phyloP scores from a whole-genome alignment of 2,797 vertebrate species.

The Catamblyrhynchus diadema region DNA sequence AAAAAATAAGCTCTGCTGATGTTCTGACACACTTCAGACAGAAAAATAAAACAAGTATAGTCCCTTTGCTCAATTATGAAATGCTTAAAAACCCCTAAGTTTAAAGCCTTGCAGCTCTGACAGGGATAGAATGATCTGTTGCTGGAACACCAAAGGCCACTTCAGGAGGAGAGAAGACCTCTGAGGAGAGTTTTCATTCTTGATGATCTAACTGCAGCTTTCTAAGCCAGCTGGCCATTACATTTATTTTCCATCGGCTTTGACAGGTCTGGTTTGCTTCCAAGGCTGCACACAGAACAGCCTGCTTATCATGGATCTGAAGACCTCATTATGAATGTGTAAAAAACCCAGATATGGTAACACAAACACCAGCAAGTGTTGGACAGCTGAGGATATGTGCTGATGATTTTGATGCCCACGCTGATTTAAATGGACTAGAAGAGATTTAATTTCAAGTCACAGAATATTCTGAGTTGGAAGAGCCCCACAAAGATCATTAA shows the following conservation, averaged over 20 bases:
- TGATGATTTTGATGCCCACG: background rate
- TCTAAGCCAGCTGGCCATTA: conserved; percentile 25
- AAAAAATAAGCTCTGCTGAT: background rate
- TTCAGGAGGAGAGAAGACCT: background rate
- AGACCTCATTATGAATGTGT: conserved; percentile 29
- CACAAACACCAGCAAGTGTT: conserved; percentile 12
- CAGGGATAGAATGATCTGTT: background rate
- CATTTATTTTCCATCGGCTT: conserved; percentile 42
- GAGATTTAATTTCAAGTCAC: background rate
- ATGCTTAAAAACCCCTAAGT: background rate
- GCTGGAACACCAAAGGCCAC: background rate
- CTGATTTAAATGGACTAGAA: background rate
- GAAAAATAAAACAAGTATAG: background rate
- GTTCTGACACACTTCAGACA: background rate
- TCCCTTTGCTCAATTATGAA: background rate
- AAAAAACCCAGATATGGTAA: conserved; percentile 11
- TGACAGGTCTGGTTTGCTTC: conserved; percentile 43
- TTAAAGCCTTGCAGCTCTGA: background rate
- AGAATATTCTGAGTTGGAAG: background rate
- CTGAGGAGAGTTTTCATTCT: background rate
- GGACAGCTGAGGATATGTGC: conserved; percentile 11
- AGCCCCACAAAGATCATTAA: background rate
- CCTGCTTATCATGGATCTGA: background rate
- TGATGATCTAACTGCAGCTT: conserved; percentile 25
- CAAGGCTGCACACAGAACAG: conserved; percentile 32